These are phyloP conservation scores for Platycheirus albimanus DNA, from an alignment of 2,888 invertebrate species.

Conservation along the genomic window DNA sequence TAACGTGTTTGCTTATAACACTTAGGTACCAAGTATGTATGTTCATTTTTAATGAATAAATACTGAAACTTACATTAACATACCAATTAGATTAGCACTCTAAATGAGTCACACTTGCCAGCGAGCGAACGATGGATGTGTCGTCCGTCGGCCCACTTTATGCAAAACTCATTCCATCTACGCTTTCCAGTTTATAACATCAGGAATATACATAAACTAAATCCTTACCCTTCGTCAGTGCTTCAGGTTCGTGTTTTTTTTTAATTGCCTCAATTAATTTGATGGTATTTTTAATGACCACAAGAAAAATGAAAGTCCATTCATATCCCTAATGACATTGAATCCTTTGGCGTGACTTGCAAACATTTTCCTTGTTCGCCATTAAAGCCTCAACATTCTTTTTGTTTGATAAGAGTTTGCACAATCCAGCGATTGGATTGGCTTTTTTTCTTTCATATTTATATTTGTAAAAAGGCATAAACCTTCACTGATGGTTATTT, in stretches of 20 bases:
- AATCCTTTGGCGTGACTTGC: slow-evolving; percentile 60
- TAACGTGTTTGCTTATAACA: slow-evolving; percentile 13
- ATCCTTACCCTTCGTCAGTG: slow-evolving; percentile 21
- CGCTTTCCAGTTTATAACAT: neutral
- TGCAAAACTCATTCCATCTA: slow-evolving; percentile 1
- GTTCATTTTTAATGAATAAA: slow-evolving; percentile 22
- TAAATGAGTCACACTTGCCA: neutral
- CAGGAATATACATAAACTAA: neutral
- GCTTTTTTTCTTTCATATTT: neutral
- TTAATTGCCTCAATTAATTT: slow-evolving; percentile 66
- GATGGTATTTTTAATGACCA: slow-evolving; percentile 56
- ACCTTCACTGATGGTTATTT: neutral
- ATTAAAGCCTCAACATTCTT: slow-evolving; percentile 22
- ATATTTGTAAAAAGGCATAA: slow-evolving; percentile 18
- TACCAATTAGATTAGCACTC: slow-evolving; percentile 20
- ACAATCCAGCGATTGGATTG: slow-evolving; percentile 3
- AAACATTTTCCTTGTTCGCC: slow-evolving; percentile 47
- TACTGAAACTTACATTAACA: slow-evolving; percentile 21
- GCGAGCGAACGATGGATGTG: neutral
- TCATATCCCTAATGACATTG: slow-evolving; percentile 40
- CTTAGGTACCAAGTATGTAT: neutral
- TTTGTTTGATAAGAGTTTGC: slow-evolving; percentile 26
- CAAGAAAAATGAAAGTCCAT: slow-evolving; percentile 48
- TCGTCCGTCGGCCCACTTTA: neutral
- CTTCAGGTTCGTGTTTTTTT: slow-evolving; percentile 29